These are phyloP conservation scores for Alviniconcha strummeri DNA, from an alignment of 2,888 invertebrate genomes.

Conservation along the genomic window DNA sequence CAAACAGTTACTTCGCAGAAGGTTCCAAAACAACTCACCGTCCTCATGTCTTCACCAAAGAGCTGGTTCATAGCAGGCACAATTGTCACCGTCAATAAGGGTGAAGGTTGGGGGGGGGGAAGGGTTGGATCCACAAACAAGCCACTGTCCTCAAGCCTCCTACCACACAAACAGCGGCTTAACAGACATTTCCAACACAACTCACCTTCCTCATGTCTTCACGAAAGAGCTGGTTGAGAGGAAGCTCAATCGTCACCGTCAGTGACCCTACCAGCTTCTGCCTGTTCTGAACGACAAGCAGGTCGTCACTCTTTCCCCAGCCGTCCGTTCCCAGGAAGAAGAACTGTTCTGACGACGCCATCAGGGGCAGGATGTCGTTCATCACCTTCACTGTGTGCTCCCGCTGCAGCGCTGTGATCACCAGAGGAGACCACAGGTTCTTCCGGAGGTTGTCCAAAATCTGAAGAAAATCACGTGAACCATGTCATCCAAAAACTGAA, in stretches of 20 bases:
- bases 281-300: neutral
- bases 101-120: no score
- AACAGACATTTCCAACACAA: neutral
- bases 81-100: no score
- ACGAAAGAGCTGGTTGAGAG: neutral
- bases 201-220: neutral
- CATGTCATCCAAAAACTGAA: no score
- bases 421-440: constrained; percentile 1
- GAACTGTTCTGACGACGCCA: constrained; percentile 8
- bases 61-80: no score
- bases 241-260: neutral
- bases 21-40: no score
- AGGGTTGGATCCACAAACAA: neutral
- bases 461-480: neutral
- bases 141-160: neutral
- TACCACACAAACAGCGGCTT: neutral
- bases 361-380: constrained; percentile 10
- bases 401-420: neutral
- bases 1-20: no score
- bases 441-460: constrained; percentile 18
- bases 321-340: constrained; percentile 13
- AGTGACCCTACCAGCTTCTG: neutral
- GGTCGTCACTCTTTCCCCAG: neutral
- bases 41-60: no score
- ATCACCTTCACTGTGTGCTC: neutral